Conservation (phyloP, 1,140 invertebrate genomes). For the Ceratitis capitata region DNA sequence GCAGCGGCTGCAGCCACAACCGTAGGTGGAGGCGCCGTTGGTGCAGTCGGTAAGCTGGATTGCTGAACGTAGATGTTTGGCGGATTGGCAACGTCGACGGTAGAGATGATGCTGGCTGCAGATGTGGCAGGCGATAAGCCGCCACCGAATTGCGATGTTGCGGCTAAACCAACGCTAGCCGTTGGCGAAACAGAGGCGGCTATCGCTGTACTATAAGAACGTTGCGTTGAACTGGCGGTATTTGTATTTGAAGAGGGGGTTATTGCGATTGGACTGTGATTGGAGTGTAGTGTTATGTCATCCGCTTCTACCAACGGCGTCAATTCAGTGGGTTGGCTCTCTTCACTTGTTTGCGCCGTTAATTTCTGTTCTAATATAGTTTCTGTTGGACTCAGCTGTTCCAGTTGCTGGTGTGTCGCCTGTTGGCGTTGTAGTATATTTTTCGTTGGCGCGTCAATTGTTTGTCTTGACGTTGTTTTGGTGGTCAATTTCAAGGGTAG, state of each 20-base stretch:
- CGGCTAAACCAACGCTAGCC: background rate
- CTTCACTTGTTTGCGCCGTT: constrained; percentile 47
- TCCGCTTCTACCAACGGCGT: constrained; percentile 41
- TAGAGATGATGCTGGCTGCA: background rate
- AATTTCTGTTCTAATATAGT: constrained; percentile 43
- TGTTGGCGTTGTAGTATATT: constrained; percentile 57
- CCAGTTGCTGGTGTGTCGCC: constrained; percentile 35
- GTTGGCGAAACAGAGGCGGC: background rate
- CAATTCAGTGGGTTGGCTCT: constrained; percentile 45
- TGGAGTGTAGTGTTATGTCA: background rate
- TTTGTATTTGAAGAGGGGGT: constrained; percentile 4
- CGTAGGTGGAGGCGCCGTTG: constrained; percentile 29
- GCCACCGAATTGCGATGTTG: background rate
- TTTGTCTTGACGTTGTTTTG: background rate
- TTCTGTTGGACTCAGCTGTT: constrained; percentile 48
- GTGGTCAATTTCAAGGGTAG: constrained; percentile 42
- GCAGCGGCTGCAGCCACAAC: constrained; percentile 5
- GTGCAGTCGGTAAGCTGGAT: background rate
- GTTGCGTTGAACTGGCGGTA: constrained; percentile 6
- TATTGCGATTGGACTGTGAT: background rate
- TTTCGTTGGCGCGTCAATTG: constrained; percentile 44
- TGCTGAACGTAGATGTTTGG: background rate
- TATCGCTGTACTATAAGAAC: constrained; percentile 11
- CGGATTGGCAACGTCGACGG: background rate
- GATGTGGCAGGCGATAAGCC: constrained; percentile 19